A percentile compares a stretch with the other conserved stretches of the same genome.
Evolutionary conservation across 2,888 invertebrate genomes (phyloP).

Genomic region (Piscicola geometra): DNA sequence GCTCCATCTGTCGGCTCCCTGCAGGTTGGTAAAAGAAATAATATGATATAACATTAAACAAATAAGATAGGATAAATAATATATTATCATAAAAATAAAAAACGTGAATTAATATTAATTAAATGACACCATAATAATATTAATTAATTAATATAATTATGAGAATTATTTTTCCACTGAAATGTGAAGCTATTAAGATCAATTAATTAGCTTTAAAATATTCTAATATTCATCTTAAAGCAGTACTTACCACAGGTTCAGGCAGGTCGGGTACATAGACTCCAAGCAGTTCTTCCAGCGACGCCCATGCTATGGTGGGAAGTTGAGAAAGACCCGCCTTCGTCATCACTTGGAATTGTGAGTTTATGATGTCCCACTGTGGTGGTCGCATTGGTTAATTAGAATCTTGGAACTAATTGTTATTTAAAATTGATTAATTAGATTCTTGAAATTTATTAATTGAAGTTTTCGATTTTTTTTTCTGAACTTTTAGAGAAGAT

Average conservation of each 20-base stretch:
- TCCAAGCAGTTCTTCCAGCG: slow-evolving; percentile 42
- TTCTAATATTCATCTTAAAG: too few relatives aligned
- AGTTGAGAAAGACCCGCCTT: slow-evolving; percentile 44
- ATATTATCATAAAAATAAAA: not conserved
- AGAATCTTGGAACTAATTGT: not conserved
- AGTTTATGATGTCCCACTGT: slow-evolving; percentile 54
- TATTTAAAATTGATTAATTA: too few relatives aligned
- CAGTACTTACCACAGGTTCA: slow-evolving; percentile 42
- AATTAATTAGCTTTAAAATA: not conserved
- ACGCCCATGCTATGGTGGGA: slow-evolving; percentile 37
- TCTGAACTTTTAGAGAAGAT: not conserved
- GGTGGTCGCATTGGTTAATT: too few relatives aligned
- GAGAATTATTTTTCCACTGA: not conserved
- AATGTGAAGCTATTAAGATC: not conserved
- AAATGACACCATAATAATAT: too few relatives aligned
- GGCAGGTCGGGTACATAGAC: slow-evolving; percentile 40
- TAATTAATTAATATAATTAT: too few relatives aligned
- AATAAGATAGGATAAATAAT: not conserved
- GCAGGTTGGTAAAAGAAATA: not conserved
- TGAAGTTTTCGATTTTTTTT: not conserved
- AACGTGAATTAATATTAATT: too few relatives aligned
- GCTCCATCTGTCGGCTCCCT: slow-evolving; percentile 44
- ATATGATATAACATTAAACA: not conserved
- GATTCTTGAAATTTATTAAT: not conserved
- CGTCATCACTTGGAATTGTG: slow-evolving; percentile 50